These are phyloP conservation scores for Micromesistius poutassou DNA, from an alignment of 2,797 vertebrate species.

Conservation along the genomic window DNA sequence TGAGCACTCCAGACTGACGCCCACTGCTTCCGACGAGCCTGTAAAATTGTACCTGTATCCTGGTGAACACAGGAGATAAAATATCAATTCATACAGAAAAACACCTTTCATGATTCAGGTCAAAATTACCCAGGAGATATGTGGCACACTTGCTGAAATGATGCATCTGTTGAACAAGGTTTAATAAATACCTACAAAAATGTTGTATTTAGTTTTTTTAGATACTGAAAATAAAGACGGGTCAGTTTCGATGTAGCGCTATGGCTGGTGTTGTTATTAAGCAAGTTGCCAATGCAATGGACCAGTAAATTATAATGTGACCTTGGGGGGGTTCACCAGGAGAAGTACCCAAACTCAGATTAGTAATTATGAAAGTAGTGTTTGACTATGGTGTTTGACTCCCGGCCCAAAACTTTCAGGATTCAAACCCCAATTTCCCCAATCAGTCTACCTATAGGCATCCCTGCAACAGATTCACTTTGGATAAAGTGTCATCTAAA, in stretches of 20 bases:
- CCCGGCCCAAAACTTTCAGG: too few relatives aligned
- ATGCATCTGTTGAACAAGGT: not conserved
- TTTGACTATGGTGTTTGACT: too few relatives aligned
- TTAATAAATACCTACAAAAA: not conserved
- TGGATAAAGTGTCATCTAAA: not conserved
- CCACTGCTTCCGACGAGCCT: slow-evolving; percentile 26
- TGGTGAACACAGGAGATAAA: slow-evolving; percentile 32
- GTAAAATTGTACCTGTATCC: slow-evolving; percentile 35
- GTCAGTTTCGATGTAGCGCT: not conserved
- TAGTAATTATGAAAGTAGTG: too few relatives aligned
- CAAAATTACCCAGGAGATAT: not conserved
- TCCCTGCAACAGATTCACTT: not conserved
- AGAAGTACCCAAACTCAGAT: too few relatives aligned
- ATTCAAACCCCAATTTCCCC: too few relatives aligned
- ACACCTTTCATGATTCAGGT: not conserved
- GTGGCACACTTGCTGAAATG: not conserved
- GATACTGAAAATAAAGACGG: not conserved
- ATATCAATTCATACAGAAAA: not conserved
- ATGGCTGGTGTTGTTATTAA: not conserved
- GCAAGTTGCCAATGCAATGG: too few relatives aligned
- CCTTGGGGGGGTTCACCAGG: too few relatives aligned
- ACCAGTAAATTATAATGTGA: too few relatives aligned
- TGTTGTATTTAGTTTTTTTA: not conserved
- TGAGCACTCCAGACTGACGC: slow-evolving; percentile 21
- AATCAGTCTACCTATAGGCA: too few relatives aligned